These are phyloP conservation scores for Hermodice carunculata DNA, from an alignment of 2,888 invertebrate species.

Conservation along the genomic window DNA sequence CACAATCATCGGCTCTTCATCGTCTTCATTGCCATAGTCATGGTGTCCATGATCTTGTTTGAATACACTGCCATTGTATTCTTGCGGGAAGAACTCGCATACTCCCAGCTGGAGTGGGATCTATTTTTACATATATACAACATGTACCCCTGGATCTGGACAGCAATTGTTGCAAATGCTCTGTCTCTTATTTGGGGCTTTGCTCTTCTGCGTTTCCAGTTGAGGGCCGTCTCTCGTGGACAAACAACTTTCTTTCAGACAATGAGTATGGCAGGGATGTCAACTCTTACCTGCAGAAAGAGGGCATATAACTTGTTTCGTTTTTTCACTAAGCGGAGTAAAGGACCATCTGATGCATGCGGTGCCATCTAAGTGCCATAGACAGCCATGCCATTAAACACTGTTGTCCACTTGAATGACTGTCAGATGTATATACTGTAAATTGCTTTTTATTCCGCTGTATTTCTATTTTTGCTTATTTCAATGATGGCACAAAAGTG, in stretches of 20 bases:
- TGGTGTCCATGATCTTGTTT: conserved; percentile 53
- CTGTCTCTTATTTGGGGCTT: conserved; percentile 56
- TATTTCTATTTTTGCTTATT: no score
- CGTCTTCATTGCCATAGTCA: conserved; percentile 51
- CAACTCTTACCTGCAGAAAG: no score
- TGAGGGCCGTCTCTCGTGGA: conserved; percentile 53
- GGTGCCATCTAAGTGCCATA: no score
- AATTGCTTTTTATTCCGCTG: no score
- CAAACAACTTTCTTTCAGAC: conserved; percentile 54
- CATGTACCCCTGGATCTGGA: conserved; percentile 53
- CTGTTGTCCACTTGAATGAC: no score
- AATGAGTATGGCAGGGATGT: no score
- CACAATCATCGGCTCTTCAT: conserved; percentile 64
- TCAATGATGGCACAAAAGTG: no score
- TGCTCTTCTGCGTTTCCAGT: conserved; percentile 53
- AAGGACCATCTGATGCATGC: no score
- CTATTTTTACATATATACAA: conserved; percentile 7
- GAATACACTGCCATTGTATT: conserved; percentile 39
- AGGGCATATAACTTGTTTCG: no score
- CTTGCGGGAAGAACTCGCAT: not conserved
- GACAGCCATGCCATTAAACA: no score
- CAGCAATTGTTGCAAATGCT: conserved; percentile 52
- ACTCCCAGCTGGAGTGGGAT: not conserved
- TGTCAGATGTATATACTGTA: no score
- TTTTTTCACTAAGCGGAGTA: no score